Evolutionary conservation across 2,797 vertebrate species (phyloP), one percentile per base, ranked within the genome.

Genomic region (Labroides dimidiatus): DNA sequence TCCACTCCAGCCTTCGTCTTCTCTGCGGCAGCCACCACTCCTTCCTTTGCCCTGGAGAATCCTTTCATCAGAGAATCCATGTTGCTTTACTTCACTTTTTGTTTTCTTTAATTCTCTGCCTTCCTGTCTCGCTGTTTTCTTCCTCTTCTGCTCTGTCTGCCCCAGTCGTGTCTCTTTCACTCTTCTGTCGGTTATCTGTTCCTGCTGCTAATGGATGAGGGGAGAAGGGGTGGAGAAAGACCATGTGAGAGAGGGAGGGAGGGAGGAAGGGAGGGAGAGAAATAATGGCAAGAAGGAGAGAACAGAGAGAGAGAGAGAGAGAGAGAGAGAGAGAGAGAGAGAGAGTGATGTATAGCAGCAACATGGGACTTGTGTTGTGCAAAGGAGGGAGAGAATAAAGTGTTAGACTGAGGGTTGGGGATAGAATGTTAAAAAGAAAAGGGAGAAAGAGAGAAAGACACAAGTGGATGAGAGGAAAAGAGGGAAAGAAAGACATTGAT

Each of bases 1-100:
- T 95, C 96, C 81, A 99, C 95, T 0, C 97, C 97, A 27, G 97
- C 96, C 88, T 98, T 99, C 77, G 97, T 99, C 90, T 98, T 99
- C 75, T 98, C 97, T n/a, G 96, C 96, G 0, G 97, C 97, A 0
- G 96, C 95, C 79, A 97, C 96, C 84, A 98, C 95, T 17, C 97
- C 97, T 53, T 96, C 97, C 87, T 96, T 98, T 9, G 97, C 97
- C 6, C 96, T 96, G 75, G 95, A 96, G 88, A 99, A 96, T 51
- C 97, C 97, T 77, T 98, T 99, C 95, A 95, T 98, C 75, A 98
- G 92, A 80, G 93, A 95, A 33, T 98, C 96, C 97, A 98, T 98
- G 63, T 69, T 77, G 62, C 14, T 52, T 51, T 45, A 3, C 41
- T 72, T 43, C 20, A 57, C 8, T 15, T 56, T 11, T 41, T 49